phyloP scores from a whole-genome alignment of 2,888 invertebrate genomes.

The Stegophylla sp. region DNA sequence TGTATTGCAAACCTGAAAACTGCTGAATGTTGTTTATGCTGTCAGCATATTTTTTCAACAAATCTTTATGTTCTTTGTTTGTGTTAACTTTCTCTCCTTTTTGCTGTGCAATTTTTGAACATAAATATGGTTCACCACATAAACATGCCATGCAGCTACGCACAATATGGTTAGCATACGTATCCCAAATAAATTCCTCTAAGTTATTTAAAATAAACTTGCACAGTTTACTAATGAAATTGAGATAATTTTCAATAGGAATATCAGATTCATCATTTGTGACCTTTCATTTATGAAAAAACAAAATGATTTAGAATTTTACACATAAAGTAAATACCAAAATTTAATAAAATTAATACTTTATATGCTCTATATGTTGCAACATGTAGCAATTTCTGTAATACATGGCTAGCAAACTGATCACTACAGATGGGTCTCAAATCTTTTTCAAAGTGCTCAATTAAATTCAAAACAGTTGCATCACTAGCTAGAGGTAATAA shows the following conservation, averaged over 20 bases:
- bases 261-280: slow-evolving; percentile 1
- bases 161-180: slow-evolving; percentile 78
- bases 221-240: slow-evolving; percentile 75
- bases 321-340: neutral
- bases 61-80: slow-evolving; percentile 66
- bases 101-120: slow-evolving; percentile 18
- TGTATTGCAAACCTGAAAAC: slow-evolving; percentile 66
- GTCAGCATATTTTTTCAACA: slow-evolving; percentile 72
- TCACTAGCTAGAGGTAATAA: slow-evolving; percentile 74
- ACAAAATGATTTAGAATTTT: neutral
- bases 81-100: slow-evolving; percentile 33
- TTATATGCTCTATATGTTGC: slow-evolving; percentile 67
- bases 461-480: slow-evolving; percentile 71
- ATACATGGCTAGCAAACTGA: slow-evolving; percentile 79
- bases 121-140: slow-evolving; percentile 70
- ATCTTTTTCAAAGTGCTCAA: slow-evolving; percentile 71
- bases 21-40: slow-evolving; percentile 78
- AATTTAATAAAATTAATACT: slow-evolving; percentile 3
- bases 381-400: slow-evolving; percentile 74
- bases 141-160: slow-evolving; percentile 76
- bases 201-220: slow-evolving; percentile 83
- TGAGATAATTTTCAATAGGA: slow-evolving; percentile 60
- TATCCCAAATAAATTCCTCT: slow-evolving; percentile 82
- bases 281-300: neutral
- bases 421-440: slow-evolving; percentile 77